Evolutionary conservation across 2,113 vertebrate species (phyloP), one percentile per base, ranked within the genome.

Genomic region (Oreotrochilus melanogaster): DNA sequence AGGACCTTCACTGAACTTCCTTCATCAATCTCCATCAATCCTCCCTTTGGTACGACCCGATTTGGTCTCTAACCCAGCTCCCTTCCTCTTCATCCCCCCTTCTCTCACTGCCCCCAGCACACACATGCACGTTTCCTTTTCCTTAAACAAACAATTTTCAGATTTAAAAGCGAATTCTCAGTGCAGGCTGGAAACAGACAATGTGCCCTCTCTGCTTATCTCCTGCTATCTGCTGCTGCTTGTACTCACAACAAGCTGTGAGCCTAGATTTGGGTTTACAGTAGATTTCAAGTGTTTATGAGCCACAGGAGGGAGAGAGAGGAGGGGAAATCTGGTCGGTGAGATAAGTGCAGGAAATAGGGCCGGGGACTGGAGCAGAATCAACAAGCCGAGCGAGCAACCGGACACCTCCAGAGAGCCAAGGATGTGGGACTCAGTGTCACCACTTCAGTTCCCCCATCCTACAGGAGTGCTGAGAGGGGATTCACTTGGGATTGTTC

Each of bases 321-420:
- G 64, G 22, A 95, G 95, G 96, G 97, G 96, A 97, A 97, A 97
- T 97, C 96, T 97, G 97, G 71, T 65, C 19, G 2, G 72, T 23
- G 53, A 96, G 97, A 97, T 97, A 97, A 97, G 88, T 86, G 61
- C 95, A 97, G 96, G 96, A 97, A 97, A 95, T 42, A 22, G 76
- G 78, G 89, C 89, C 65, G 76, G 87, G 22, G 89, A 28, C 81
- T 88, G 96, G 66, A 78, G 86, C 93, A 91, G 89, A 93, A 69
- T 89, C 95, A 93, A 93, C 96, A 95, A 95, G 96, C 31, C 15
- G 65, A 86, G 84, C 4, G 22, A 94, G 89, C 85, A 84, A 88
- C 71, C 15, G 9, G 91, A 86, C 92, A 88, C 83, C 88, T 92
- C 80, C 2, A 7, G 18, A 84, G 88, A 18, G 8, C 60, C 65